Evolutionary conservation across 2,888 invertebrate genomes (phyloP), one percentile per base, ranked within the genome.

Genomic region (Leucoma salicis): DNA sequence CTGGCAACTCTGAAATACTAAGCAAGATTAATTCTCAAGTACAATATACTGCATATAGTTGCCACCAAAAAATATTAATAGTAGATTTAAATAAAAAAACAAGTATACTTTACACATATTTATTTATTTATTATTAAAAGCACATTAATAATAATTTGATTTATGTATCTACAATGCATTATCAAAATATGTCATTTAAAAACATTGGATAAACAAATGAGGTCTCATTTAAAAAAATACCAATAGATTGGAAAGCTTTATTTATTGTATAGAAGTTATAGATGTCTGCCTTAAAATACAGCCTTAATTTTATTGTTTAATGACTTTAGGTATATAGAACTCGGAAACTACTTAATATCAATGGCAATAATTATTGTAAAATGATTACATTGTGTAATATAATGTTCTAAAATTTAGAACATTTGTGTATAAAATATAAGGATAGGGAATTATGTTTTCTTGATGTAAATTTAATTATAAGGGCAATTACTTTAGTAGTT

Each of bases 371-470:
- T 50, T 29, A 29, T 29, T 42, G 40, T 35, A 34, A 53, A 56
- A 40, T 42, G 40, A 48, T 50, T 46, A 36, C 44, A 42, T 55
- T 40, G 14, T 51, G 42, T 64, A 50, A 39, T 40, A 42, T 63
- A 49, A 66, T 81, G 82, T 75, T 82, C 82, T 86, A 81, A 85
- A 83, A 83, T 84, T 83, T 84, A 83, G 84, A 63, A 72, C 75
- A 75, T 77, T 50, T 15, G 52, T 48, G 46, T 67, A 63, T 72
- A 65, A 65, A 65, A 67, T 67, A 65, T 64, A 66, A 50, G 61
- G 70, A 69, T 67, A 41, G 66, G 70, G 3, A 72, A 71, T 70
- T 69, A 63, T 62, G 64, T 66, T 69, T 65, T 40, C 46, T 31
- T 39, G 8, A 53, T 81, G 81, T 82, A 82, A 61, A 69, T 66